Base-by-base conservation (phyloP, 64 coral and sea anemone species). In the Exaiptasia diaphana region DNA sequence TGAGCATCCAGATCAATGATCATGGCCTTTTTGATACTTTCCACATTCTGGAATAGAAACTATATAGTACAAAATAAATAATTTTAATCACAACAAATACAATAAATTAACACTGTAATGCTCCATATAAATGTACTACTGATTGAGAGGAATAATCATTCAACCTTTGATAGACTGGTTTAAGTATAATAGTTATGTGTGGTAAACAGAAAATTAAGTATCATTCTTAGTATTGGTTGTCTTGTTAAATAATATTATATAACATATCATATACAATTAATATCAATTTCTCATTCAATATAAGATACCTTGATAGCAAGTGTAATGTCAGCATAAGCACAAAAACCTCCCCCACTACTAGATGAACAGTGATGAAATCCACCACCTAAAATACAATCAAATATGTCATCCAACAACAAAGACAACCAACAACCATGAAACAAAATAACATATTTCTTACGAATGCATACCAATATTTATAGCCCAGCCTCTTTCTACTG, bases 381-480 rank as follows among this genome's bases (percentile, higher is more conserved):
- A 50, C 95, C 95, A 61, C 95, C 95, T 99, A 27, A 22, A n/a
- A n/a, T n/a, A n/a, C n/a, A n/a, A n/a, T n/a, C n/a, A 38, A 37
- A 75, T 6, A 50, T 30, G 10, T 8, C 8, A 82, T 18, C 64
- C 13, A 50, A 12, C 22, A 41, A 59, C 18, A 42, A 20, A 11
- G 21, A 32, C 18, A n/a, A 30, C n/a, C 32, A 15, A 12, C 17
- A 31, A 40, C 4, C 11, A 5, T 41, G 27, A 55, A 53, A 55
- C 25, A 8, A n/a, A n/a, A 45, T 15, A 46, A 65, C 1, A 39
- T 28, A 5, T 4, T 28, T 7, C 83, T 22, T n/a, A n/a, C n/a
- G n/a, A n/a, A n/a, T n/a, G n/a, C n/a, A n/a, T 76, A 97, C 94
- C 94, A 81, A 97, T 88, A 71, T 97, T 97, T 69, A 97, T 97